Percentiles rank a stretch among this genome's conserved stretches.
Conservation (phyloP, 1,140 invertebrate genomes). For the Planococcus citri region DNA sequence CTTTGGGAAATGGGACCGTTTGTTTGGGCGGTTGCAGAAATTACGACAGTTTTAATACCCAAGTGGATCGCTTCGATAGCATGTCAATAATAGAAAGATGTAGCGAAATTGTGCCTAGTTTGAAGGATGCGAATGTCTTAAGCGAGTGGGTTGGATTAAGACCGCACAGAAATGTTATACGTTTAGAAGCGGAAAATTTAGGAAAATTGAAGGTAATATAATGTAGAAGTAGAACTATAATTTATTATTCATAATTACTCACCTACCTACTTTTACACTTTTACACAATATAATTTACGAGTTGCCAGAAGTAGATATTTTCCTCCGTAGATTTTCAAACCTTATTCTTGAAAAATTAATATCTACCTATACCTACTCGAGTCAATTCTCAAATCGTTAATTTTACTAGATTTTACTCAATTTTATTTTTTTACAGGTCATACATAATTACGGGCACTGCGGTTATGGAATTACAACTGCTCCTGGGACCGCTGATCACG, state of each 20-base stretch:
- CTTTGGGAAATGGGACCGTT: constrained; percentile 51
- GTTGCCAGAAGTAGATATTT: too few relatives aligned
- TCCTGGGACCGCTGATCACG: constrained; percentile 43
- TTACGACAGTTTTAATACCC: constrained; percentile 58
- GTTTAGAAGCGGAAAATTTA: constrained; percentile 46
- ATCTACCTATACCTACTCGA: too few relatives aligned
- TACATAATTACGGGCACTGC: constrained; percentile 89
- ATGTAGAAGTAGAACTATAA: too few relatives aligned
- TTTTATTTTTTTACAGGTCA: constrained; percentile 38
- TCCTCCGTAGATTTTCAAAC: too few relatives aligned
- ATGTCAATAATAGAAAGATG: constrained; percentile 61
- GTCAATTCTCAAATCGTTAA: too few relatives aligned
- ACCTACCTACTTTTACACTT: too few relatives aligned
- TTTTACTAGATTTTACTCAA: too few relatives aligned
- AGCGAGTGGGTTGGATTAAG: constrained; percentile 58
- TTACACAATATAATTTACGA: too few relatives aligned
- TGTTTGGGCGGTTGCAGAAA: constrained; percentile 76
- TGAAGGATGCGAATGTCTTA: constrained; percentile 46
- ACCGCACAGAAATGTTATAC: constrained; percentile 48
- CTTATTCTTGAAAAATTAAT: too few relatives aligned
- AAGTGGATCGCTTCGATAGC: constrained; percentile 55
- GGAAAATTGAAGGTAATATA: background rate
- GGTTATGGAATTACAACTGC: constrained; percentile 69
- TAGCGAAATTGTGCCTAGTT: constrained; percentile 51
- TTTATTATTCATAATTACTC: too few relatives aligned